These are phyloP conservation scores for Isichthys henryi DNA, from an alignment of 2,113 vertebrate species.

Conservation along the genomic window DNA sequence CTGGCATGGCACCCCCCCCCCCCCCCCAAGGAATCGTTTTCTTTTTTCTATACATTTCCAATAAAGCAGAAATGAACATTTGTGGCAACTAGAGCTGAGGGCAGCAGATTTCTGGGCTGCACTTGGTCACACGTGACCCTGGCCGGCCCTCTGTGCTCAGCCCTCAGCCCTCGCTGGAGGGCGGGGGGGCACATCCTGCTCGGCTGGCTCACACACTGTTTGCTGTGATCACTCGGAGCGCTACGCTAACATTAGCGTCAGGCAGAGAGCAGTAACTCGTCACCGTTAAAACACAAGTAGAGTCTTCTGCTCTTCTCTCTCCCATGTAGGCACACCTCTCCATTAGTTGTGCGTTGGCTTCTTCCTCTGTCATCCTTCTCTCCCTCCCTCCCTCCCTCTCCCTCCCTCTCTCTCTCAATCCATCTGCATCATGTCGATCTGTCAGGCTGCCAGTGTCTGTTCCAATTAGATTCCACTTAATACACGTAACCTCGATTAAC, in stretches of 20 bases:
- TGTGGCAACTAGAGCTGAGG: constrained; percentile 51
- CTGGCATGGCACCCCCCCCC: constrained; percentile 33
- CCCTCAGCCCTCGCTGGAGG: constrained; percentile 33
- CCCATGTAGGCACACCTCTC: background rate
- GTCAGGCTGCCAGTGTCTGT: constrained; percentile 77
- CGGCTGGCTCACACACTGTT: background rate
- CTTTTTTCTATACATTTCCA: constrained; percentile 48
- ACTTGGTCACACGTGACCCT: constrained; percentile 45
- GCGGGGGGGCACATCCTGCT: background rate
- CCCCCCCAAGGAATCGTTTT: constrained; percentile 33
- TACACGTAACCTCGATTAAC: constrained; percentile 80
- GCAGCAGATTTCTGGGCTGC: constrained; percentile 40
- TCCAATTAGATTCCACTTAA: constrained; percentile 81
- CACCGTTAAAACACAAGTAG: background rate
- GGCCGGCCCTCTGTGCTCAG: background rate
- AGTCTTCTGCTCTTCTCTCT: background rate
- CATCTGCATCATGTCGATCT: constrained; percentile 79
- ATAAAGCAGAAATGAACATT: constrained; percentile 60
- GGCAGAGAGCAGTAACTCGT: background rate
- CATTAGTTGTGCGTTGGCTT: constrained; percentile 19
- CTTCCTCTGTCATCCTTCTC: constrained; percentile 20
- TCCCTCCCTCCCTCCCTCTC: constrained; percentile 35
- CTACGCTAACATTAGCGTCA: background rate
- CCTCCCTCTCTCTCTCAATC: constrained; percentile 61
- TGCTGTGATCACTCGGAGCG: background rate